These are phyloP conservation scores for Morinoia aosen DNA, from an alignment of 2,888 invertebrate genomes.

Conservation along the genomic window DNA sequence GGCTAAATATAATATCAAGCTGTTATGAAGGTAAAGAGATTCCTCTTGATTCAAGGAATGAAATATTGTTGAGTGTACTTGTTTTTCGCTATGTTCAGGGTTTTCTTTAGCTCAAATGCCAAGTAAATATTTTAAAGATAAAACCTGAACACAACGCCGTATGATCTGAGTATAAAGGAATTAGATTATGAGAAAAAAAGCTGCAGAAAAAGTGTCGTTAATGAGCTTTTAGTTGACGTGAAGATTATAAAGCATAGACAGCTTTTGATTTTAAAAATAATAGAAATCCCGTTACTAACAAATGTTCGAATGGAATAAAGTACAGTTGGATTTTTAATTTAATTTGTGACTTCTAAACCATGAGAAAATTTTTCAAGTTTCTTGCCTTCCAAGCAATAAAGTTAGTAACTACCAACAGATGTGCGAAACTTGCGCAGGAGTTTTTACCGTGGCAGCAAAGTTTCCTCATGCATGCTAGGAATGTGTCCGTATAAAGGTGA, in stretches of 20 bases:
- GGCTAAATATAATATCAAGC: no score
- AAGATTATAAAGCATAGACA: not conserved
- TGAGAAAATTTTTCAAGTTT: not conserved
- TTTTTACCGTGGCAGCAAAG: not conserved
- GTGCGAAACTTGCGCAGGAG: not conserved
- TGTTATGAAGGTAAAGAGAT: not conserved
- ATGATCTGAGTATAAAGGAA: not conserved
- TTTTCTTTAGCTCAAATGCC: not conserved
- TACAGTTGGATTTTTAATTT: no score
- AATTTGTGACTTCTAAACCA: no score
- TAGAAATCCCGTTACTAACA: not conserved
- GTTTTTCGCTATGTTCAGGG: not conserved
- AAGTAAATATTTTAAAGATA: not conserved
- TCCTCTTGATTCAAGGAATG: not conserved
- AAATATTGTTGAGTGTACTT: not conserved
- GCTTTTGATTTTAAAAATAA: not conserved
- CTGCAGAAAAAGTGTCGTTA: not conserved
- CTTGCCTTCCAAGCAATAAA: not conserved
- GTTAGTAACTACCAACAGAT: not conserved
- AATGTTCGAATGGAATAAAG: not conserved
- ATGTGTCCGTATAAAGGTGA: slow-evolving; percentile 6
- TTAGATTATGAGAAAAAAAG: not conserved
- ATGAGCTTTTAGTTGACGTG: not conserved
- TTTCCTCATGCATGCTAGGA: not conserved
- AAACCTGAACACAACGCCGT: not conserved